Evolutionary conservation across 2,797 vertebrate species (phyloP), one percentile per base, ranked within the genome.

Genomic region (Coreius guichenoti): DNA sequence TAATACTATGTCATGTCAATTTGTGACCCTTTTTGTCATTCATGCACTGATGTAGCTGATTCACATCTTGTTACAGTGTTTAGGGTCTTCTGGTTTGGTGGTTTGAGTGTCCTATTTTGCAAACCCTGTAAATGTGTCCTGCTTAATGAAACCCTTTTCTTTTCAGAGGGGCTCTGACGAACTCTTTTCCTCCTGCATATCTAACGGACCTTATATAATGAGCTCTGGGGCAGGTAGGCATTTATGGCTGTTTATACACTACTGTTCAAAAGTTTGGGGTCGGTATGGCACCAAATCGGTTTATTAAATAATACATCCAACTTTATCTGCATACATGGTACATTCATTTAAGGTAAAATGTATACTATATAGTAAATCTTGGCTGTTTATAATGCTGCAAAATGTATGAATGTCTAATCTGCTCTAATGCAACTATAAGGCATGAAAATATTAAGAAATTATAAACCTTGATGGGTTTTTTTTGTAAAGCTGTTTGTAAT

Each of bases 161-260:
- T 93, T 95, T 78, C 95, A 99, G 98, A 97, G 98, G 96, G 98
- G 98, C 97, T 96, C 98, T 91, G 98, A 99, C 96, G 98, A 99
- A 94, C 98, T 99, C 93, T 98, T 99, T 95, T 97, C 98, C 96
- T 94, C 95, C 90, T 99, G 98, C 91, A 96, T 99, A 94, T 95
- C 97, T 94, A 99, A 98, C 97, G 98, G 98, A 92, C 98, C 98
- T 91, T 99, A 98, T 96, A 99, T 98, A 97, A 99, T 99, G 98
- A 97, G 95, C 96, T 93, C 95, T 92, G 94, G 94, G 89, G 93
- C 96, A 96, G 96, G 96, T 97, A 49, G 54, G 51, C 8, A 8
- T 70, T 81, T 43, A 33, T 77, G 26, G 26, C 8, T 43, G 8
- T 43, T 29, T 73, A 26, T 26, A 73, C 8, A 8, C 5, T 63